Evolutionary conservation across 2,888 invertebrate genomes (phyloP).

Genomic region (Polydrusus cervinus): DNA sequence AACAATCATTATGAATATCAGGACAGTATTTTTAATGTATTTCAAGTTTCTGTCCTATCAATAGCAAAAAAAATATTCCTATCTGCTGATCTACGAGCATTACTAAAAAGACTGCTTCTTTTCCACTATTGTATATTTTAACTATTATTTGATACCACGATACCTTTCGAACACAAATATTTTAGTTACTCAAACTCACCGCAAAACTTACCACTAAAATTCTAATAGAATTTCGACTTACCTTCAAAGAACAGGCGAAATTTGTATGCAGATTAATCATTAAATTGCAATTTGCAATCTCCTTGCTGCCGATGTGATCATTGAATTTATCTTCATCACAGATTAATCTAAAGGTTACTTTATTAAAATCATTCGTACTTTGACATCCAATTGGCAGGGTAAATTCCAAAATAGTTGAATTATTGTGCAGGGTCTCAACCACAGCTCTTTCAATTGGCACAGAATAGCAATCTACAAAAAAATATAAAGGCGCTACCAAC

Average conservation of each 20-base stretch:
- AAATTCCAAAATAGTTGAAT: constrained; percentile 3
- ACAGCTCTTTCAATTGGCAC: neutral
- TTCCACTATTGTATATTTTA: too few species aligned
- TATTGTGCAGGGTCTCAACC: neutral
- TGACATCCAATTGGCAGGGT: constrained; percentile 6
- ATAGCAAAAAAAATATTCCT: too few species aligned
- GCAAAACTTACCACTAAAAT: too few species aligned
- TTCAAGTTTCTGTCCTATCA: too few species aligned
- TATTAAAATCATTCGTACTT: neutral
- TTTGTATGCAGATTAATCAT: constrained; percentile 15
- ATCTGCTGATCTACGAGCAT: too few species aligned
- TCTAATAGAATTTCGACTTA: too few species aligned
- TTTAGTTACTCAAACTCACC: too few species aligned
- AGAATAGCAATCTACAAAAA: neutral
- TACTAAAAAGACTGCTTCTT: too few species aligned
- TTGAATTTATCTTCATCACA: constrained; percentile 10
- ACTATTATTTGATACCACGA: too few species aligned
- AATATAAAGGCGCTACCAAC: too few species aligned
- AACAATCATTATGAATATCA: too few species aligned
- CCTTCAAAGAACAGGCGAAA: constrained; percentile 11
- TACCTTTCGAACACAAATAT: neutral
- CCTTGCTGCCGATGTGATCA: neutral
- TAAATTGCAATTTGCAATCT: constrained; percentile 1
- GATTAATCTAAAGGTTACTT: neutral
- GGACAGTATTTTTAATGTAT: too few species aligned